phyloP scores from a whole-genome alignment of 2,113 vertebrate genomes.

The Psettodes erumei region DNA sequence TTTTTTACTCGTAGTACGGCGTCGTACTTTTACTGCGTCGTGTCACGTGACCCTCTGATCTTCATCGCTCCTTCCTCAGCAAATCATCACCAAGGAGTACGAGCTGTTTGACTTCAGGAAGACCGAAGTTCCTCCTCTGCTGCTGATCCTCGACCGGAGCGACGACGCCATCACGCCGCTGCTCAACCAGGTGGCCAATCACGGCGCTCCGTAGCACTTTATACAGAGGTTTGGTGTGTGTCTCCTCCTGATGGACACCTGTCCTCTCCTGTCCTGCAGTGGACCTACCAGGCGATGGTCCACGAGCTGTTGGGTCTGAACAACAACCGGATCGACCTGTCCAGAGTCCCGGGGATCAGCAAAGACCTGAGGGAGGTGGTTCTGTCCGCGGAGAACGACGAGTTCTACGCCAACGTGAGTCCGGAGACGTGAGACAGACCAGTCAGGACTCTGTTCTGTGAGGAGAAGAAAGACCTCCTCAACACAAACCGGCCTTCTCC shows the following conservation, averaged over 20 bases:
- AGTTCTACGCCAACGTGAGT: constrained; percentile 96
- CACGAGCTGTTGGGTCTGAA: constrained; percentile 95
- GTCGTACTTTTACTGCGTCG: no score
- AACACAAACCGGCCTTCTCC: no score
- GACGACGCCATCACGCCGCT: constrained; percentile 95
- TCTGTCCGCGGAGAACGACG: constrained; percentile 93
- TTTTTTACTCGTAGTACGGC: no score
- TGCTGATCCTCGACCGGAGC: constrained; percentile 92
- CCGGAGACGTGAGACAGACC: not conserved
- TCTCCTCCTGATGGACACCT: not conserved
- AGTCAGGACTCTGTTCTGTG: no score
- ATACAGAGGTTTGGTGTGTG: no score
- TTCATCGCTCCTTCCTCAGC: constrained; percentile 77
- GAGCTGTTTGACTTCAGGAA: constrained; percentile 97
- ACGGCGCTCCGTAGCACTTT: not conserved
- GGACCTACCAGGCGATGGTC: constrained; percentile 99
- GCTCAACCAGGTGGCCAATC: constrained; percentile 81
- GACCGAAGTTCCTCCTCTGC: constrained; percentile 93
- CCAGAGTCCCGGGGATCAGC: constrained; percentile 92
- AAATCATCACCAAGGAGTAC: constrained; percentile 97
- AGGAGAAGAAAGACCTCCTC: no score
- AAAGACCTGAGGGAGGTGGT: constrained; percentile 95
- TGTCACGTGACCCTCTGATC: not conserved
- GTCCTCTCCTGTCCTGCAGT: constrained; percentile 52
- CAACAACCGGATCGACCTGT: constrained; percentile 97